phyloP scores from a whole-genome alignment of 2,888 invertebrate genomes.

The Malthinus seriepunctatus region DNA sequence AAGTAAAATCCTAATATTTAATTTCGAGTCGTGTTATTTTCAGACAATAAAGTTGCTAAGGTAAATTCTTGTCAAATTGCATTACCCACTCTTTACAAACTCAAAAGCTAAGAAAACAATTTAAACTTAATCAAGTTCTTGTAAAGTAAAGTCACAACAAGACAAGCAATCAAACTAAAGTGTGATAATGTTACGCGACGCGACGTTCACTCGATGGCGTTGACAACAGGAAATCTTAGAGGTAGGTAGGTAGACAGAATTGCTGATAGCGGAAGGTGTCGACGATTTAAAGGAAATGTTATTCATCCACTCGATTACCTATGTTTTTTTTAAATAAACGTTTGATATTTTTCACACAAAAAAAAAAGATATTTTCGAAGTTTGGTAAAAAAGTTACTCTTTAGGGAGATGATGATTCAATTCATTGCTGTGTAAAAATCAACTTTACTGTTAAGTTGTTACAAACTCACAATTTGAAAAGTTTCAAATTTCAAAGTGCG shows the following conservation, averaged over 20 bases:
- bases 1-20: too few relatives aligned
- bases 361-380: too few relatives aligned
- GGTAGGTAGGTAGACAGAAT: conserved; percentile 28
- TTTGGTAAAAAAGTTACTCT: too few relatives aligned
- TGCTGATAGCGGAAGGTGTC: conserved; percentile 30
- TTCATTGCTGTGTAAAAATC: too few relatives aligned
- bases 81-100: conserved; percentile 5
- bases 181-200: conserved; percentile 38
- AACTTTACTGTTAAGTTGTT: too few relatives aligned
- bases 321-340: conserved; percentile 15
- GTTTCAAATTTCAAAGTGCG: too few relatives aligned
- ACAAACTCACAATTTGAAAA: too few relatives aligned
- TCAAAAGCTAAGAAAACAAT: conserved; percentile 36
- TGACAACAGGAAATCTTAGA: conserved; percentile 31
- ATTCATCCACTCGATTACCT: conserved; percentile 29
- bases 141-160: conserved; percentile 32
- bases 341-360: conserved; percentile 15
- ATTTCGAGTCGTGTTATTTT: background rate
- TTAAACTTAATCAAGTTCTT: conserved; percentile 37
- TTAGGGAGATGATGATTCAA: too few relatives aligned
- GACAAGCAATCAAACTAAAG: conserved; percentile 38
- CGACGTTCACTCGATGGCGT: conserved; percentile 31
- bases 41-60: background rate
- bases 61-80: conserved; percentile 5
- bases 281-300: conserved; percentile 26